Conservation (phyloP, 2,888 invertebrate genomes). For the Dicycla oo region DNA sequence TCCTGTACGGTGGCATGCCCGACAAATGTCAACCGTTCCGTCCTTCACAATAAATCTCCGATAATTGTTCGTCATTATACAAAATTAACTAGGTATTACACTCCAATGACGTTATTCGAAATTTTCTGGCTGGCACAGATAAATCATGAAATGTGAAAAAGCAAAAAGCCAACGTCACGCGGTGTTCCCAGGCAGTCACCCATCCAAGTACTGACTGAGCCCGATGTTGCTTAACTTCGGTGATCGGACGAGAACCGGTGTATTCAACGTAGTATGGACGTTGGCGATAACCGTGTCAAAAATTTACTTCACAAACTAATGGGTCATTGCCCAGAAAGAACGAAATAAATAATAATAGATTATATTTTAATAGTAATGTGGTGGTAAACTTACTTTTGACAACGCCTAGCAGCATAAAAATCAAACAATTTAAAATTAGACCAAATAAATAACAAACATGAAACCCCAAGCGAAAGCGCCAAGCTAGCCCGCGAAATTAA, state of each 20-base stretch:
- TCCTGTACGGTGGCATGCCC: too few relatives aligned
- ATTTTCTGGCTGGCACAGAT: too few relatives aligned
- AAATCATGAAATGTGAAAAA: too few relatives aligned
- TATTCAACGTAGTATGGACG: conserved; percentile 85
- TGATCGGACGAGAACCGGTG: conserved; percentile 88
- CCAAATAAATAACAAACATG: neutral
- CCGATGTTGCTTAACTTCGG: conserved; percentile 87
- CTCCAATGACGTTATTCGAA: too few relatives aligned
- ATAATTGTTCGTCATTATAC: too few relatives aligned
- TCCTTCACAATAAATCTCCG: too few relatives aligned
- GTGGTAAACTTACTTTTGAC: conserved; percentile 36
- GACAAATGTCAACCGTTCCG: too few relatives aligned
- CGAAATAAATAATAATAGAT: neutral
- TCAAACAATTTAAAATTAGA: neutral
- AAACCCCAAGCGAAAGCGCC: too few relatives aligned
- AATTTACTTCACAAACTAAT: neutral
- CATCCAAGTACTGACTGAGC: conserved; percentile 84
- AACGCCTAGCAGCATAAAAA: conserved; percentile 47
- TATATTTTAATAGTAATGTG: neutral
- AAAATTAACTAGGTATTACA: too few relatives aligned
- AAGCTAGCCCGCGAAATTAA: too few relatives aligned
- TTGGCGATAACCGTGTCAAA: conserved; percentile 59
- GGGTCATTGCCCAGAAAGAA: neutral
- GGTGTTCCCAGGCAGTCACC: conserved; percentile 83
- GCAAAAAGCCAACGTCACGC: conserved; percentile 77